Evolutionary conservation across 1,140 invertebrate genomes (phyloP), one percentile per base, ranked within the genome.

Genomic region (Drosophila leontia): DNA sequence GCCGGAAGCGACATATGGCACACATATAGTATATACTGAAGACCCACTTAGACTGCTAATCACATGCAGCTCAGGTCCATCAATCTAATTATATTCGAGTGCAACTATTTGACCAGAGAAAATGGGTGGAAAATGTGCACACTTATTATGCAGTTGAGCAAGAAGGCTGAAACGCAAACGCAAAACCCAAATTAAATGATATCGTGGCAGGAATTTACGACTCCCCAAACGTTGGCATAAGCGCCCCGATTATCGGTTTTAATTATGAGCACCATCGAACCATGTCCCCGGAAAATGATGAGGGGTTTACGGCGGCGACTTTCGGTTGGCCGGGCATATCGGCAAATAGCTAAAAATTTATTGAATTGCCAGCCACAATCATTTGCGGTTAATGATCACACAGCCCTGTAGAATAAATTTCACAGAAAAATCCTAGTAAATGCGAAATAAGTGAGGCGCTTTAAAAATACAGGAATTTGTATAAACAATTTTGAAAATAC

Each of bases 281-380:
- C 53, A 9, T 35, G 41, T 8, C 17, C 34, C 37, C 37, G 50
- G n/a, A 41, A 48, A 48, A 51, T 32, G 59, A 23, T 13, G 29
- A 39, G 53, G n/a, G 23, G 13, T 15, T 51, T 34, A 48, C 19
- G 29, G 26, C 11, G 6, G 42, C 45, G 13, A 8, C 48, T 8
- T 29, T 29, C 41, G 51, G 61, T 51, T 39, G 34, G 32, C 37
- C 17, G 12, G 39, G 53, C 45, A 39, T 34, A 37, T 50, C 45
- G 67, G 50, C 44, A 70, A 78, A 84, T 69, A 75, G 60, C 60
- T 71, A 39, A 61, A 58, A 85, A 81, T 81, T 80, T 77, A 85
- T 84, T 74, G 78, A 77, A 85, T 74, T 74, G 42, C 48, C 55
- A 23, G 45, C 82, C 77, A 44, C 67, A 85, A 58, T 80, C 68